These are phyloP conservation scores for Amblyornis subalaris DNA, from an alignment of 2,113 vertebrate species.

Conservation along the genomic window DNA sequence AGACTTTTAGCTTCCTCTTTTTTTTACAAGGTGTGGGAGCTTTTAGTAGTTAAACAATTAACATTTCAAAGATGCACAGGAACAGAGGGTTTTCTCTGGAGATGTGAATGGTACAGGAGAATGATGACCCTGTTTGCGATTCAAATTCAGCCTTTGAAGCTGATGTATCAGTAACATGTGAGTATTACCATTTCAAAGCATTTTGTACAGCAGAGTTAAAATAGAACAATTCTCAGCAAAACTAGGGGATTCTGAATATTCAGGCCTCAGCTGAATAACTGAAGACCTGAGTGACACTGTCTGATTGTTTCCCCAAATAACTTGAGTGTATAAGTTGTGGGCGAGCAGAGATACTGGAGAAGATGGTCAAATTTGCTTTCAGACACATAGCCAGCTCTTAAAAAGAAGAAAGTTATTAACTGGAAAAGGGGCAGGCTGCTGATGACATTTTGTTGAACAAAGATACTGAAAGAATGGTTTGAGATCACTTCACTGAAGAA, in stretches of 20 bases:
- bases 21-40: neutral
- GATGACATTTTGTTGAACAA: neutral
- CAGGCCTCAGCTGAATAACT: constrained; percentile 7
- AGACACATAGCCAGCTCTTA: neutral
- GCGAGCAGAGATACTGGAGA: neutral
- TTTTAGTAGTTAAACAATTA: constrained; percentile 53
- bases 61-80: constrained; percentile 60
- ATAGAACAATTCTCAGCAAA: constrained; percentile 46
- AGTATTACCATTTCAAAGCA: constrained; percentile 62
- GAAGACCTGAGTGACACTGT: neutral
- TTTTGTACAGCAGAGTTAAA: constrained; percentile 35
- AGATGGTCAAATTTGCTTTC: neutral
- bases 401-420: neutral
- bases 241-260: constrained; percentile 21
- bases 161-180: neutral
- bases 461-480: neutral
- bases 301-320: neutral
- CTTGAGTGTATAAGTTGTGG: fast-evolving
- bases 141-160: constrained; percentile 59
- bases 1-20: neutral
- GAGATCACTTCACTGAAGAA: neutral
- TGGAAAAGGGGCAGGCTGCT: neutral
- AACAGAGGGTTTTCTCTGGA: constrained; percentile 43
- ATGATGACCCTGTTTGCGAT: constrained; percentile 38
- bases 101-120: constrained; percentile 20